These are phyloP conservation scores for Ricordea florida DNA, from an alignment of 92 coral and sea anemone species.

Conservation along the genomic window DNA sequence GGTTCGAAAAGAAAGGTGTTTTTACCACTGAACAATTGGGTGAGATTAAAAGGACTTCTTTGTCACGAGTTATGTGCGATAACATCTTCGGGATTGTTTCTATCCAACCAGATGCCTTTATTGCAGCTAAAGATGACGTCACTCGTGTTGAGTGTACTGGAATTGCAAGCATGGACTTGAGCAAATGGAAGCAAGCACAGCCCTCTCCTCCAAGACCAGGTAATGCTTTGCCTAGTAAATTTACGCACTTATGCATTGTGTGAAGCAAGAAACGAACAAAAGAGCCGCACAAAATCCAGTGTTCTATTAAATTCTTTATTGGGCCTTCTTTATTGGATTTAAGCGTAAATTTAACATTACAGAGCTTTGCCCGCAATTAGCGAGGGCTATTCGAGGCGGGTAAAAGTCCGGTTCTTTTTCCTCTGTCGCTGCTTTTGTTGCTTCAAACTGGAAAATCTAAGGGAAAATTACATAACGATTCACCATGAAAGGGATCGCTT, in stretches of 20 bases:
- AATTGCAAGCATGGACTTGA: conserved; percentile 65
- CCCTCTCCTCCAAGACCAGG: conserved; percentile 26
- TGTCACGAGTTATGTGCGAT: conserved; percentile 93
- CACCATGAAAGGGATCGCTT: no score
- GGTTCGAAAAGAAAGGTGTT: conserved; percentile 85
- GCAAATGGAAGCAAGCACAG: conserved; percentile 69
- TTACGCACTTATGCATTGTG: not conserved
- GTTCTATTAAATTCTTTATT: no score
- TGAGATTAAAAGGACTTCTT: conserved; percentile 78
- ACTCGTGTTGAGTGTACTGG: conserved; percentile 81
- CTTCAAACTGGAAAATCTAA: no score
- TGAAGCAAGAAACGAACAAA: no score
- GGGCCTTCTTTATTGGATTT: no score
- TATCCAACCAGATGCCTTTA: conserved; percentile 84
- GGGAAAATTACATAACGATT: no score
- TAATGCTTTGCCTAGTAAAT: not conserved
- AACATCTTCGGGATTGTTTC: conserved; percentile 83
- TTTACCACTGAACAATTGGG: conserved; percentile 75
- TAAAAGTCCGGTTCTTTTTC: no score
- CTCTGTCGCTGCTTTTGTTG: no score
- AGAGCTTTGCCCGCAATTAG: no score
- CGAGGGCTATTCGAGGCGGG: no score
- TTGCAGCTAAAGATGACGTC: conserved; percentile 69
- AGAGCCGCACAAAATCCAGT: no score
- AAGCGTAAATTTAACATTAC: no score